Evolutionary conservation across 2,113 vertebrate genomes (phyloP), one percentile per base, ranked within the genome.

Genomic region (Rafetus swinhoei): DNA sequence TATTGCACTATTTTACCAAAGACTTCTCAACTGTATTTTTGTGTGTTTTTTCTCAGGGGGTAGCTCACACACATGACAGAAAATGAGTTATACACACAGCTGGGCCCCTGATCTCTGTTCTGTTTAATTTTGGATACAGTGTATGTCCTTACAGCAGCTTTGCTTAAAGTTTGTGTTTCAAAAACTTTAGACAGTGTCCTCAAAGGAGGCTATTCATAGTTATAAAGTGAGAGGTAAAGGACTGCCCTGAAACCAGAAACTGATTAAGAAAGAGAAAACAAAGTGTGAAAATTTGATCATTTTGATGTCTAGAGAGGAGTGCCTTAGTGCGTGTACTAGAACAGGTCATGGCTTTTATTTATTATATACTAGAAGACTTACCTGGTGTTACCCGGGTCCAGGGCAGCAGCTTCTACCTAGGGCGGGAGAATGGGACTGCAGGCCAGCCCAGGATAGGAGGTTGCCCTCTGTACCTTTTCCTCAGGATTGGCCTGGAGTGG

Each of bases 141-240:
- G 86, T 1, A 0, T 53, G 9, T 95, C 65, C 92, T 90, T 25
- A 56, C 54, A 79, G 62, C 4, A 85, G 85, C 9, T 84, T 91
- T 94, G 84, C 27, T 87, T 79, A 84, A 56, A 81, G 89, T 85
- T 96, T 92, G 9, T 54, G 29, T 97, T 96, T 96, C 93, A 93
- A 94, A 96, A 93, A 95, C 85, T 79, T 45, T 81, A 87, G 72
- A 90, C 81, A 86, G 65, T 95, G 74, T 76, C 92, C 45, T 90
- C 50, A 35, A 24, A 77, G 32, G 50, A 85, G n/a, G 35, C 3
- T 83, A 92, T 85, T 82, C 77, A 39, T 45, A 50, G 88, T 89
- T 79, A 59, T 62, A 4, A 5, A 84, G 86, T 56, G 62, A 93
- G 85, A 89, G 79, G 18, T 50, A 13, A 45, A 50, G 55, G 84